phyloP scores from a whole-genome alignment of 2,113 vertebrate genomes.

The Nothocercus nigrocapillus region DNA sequence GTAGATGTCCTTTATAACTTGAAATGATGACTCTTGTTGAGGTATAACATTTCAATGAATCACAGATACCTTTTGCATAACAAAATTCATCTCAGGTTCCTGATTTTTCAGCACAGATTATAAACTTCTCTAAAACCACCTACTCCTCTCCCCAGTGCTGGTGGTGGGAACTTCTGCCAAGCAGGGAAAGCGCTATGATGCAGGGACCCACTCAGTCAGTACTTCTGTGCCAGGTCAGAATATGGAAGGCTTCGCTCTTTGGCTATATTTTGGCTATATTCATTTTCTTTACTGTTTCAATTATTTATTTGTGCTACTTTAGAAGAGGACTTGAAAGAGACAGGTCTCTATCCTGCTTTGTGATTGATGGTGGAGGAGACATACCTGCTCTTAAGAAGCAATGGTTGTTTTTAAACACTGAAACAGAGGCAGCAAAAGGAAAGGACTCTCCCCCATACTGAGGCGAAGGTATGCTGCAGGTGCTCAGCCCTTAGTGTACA shows the following conservation, averaged over 20 bases:
- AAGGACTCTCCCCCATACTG: neutral
- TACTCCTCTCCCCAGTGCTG: neutral
- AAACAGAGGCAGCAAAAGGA: neutral
- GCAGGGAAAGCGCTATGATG: neutral
- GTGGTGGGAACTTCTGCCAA: neutral
- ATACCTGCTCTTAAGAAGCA: neutral
- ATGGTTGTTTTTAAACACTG: neutral
- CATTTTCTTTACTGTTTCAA: neutral
- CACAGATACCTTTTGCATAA: neutral
- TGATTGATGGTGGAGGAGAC: neutral
- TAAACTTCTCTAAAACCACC: neutral
- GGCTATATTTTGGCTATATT: neutral
- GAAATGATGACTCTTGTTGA: neutral
- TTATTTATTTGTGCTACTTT: neutral
- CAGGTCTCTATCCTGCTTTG: neutral
- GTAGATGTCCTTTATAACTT: neutral
- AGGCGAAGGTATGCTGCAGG: neutral
- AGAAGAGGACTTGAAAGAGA: neutral
- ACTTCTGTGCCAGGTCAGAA: neutral
- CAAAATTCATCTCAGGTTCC: neutral
- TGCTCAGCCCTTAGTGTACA: neutral
- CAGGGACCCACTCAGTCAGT: neutral
- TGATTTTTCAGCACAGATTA: neutral
- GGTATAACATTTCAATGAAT: neutral
- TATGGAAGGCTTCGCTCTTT: neutral